Conservation (phyloP, 2,888 invertebrate species). For the Plebejus anna region DNA sequence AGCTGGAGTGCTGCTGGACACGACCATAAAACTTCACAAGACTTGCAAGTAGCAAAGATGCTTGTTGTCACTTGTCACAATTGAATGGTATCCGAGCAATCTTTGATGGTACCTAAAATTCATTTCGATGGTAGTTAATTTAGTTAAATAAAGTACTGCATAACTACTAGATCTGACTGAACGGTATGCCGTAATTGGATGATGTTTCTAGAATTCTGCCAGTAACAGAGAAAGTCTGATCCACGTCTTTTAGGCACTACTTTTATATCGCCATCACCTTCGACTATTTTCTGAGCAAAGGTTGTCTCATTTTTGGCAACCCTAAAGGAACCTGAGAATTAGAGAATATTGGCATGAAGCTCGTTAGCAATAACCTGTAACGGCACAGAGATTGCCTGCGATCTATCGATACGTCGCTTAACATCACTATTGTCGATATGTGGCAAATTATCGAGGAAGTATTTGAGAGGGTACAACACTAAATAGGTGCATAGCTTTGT, state of each 20-base stretch:
- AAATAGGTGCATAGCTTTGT: background rate
- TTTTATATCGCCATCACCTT: background rate
- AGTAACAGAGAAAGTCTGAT: background rate
- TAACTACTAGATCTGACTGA: no score
- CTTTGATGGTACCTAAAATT: no score
- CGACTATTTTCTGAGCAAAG: background rate
- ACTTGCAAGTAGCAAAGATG: no score
- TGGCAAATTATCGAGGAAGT: slow-evolving; percentile 25
- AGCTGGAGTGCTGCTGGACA: background rate
- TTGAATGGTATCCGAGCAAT: no score
- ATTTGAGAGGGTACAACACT: background rate
- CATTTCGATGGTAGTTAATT: no score
- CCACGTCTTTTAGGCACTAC: background rate
- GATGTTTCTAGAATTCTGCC: background rate
- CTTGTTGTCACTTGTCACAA: no score
- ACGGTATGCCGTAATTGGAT: background rate
- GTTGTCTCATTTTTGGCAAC: background rate
- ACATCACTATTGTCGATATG: slow-evolving; percentile 7
- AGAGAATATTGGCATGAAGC: slow-evolving; percentile 5
- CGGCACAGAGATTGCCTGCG: slow-evolving; percentile 19
- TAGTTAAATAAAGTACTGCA: no score
- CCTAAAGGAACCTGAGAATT: background rate
- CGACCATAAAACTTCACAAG: no score
- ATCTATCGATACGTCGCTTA: slow-evolving; percentile 19
- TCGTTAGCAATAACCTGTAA: slow-evolving; percentile 21